Percentiles rank a stretch among this genome's conserved stretches.
Conservation (phyloP, 1,140 invertebrate genomes). For the Brachionus plicatilis region DNA sequence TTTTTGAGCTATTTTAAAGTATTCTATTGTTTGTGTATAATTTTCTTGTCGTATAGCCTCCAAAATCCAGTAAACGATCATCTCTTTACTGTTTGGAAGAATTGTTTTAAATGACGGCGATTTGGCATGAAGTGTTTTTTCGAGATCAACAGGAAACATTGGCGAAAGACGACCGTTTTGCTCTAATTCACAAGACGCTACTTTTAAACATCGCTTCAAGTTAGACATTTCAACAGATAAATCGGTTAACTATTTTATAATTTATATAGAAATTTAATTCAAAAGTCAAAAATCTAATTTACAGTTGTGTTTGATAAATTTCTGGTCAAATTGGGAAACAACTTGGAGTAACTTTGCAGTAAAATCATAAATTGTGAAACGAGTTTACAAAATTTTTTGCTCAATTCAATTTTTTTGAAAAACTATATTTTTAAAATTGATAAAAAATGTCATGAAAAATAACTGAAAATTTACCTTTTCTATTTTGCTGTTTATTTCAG, state of each 20-base stretch:
- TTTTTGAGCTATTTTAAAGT: constrained; percentile 22
- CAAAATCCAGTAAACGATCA: neutral
- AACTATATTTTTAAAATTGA: neutral
- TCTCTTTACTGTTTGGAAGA: constrained; percentile 17
- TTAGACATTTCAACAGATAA: neutral
- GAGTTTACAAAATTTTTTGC: constrained; percentile 22
- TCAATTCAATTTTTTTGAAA: constrained; percentile 36
- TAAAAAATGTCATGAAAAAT: neutral
- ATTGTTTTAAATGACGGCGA: neutral
- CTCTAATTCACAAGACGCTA: neutral
- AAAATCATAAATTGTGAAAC: constrained; percentile 33
- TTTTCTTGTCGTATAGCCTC: constrained; percentile 1
- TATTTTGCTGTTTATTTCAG: constrained; percentile 32
- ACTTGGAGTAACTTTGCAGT: constrained; percentile 22
- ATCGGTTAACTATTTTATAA: neutral
- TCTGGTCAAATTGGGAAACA: constrained; percentile 6
- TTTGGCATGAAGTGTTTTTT: neutral
- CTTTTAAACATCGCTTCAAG: neutral
- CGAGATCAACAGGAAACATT: constrained; percentile 18
- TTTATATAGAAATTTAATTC: neutral
- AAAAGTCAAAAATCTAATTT: neutral
- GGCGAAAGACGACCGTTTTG: constrained; percentile 1
- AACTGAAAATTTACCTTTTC: neutral
- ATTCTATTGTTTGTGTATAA: neutral
- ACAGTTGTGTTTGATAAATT: constrained; percentile 10